These are phyloP conservation scores for Spilarctia lutea DNA, from an alignment of 2,888 invertebrate genomes.

Conservation along the genomic window DNA sequence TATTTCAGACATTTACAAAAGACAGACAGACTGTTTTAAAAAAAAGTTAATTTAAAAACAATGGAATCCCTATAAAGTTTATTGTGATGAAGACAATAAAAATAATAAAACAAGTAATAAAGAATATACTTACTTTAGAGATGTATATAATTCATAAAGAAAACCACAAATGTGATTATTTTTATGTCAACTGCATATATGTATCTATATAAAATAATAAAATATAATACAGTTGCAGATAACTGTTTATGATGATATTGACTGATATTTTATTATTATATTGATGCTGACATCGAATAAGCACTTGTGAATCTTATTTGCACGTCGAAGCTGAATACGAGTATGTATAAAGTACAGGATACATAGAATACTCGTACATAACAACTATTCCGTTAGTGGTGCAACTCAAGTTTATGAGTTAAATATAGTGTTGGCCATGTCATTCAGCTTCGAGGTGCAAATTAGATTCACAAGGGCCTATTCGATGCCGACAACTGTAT, in stretches of 20 bases:
- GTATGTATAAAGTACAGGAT: background rate
- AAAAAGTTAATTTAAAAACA: no score
- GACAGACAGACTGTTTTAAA: no score
- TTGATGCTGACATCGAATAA: constrained; percentile 62
- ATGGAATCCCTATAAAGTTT: no score
- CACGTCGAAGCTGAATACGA: constrained; percentile 58
- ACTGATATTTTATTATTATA: no score
- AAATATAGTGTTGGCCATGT: constrained; percentile 34
- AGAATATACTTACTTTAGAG: background rate
- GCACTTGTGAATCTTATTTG: constrained; percentile 80
- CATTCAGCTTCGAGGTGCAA: constrained; percentile 63
- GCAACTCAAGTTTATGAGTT: constrained; percentile 9
- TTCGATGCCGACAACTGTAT: constrained; percentile 77
- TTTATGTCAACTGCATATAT: no score
- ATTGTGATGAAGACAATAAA: no score
- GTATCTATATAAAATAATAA: no score
- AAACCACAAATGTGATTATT: background rate
- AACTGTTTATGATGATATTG: no score
- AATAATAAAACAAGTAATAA: background rate
- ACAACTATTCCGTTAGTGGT: background rate
- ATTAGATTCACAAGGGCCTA: constrained; percentile 79
- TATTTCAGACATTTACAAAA: no score
- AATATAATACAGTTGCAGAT: constrained; percentile 67
- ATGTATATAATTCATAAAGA: background rate
- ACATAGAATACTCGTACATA: no score